phyloP scores from a whole-genome alignment of 2,888 invertebrate species.

The Stenichneumon culpator region DNA sequence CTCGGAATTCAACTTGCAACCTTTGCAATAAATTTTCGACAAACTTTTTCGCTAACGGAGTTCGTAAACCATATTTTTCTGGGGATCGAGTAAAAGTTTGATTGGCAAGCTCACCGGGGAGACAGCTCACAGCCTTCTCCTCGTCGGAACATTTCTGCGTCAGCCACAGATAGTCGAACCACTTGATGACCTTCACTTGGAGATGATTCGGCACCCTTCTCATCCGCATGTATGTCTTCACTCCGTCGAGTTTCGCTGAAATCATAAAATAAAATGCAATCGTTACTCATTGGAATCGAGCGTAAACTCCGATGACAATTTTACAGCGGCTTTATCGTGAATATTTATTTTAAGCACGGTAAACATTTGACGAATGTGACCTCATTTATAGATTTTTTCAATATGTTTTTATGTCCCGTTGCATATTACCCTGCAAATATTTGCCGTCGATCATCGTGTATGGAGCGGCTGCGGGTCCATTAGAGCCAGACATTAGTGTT shows the following conservation, averaged over 20 bases:
- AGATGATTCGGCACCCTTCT: constrained; percentile 97
- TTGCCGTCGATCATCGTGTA: constrained; percentile 31
- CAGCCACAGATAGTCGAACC: constrained; percentile 99
- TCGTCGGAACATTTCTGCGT: constrained; percentile 99
- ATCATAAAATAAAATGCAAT: constrained; percentile 75
- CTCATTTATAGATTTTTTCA: background rate
- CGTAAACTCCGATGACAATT: background rate
- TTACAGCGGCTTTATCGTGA: background rate
- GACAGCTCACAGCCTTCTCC: constrained; percentile 97
- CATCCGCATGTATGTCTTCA: constrained; percentile 99
- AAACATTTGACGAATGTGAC: background rate
- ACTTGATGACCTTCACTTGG: constrained; percentile 99
- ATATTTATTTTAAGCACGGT: background rate
- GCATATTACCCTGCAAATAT: constrained; percentile 35
- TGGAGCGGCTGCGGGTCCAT: constrained; percentile 50
- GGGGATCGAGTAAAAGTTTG: background rate
- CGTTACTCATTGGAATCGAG: constrained; percentile 21
- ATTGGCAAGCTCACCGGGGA: constrained; percentile 88
- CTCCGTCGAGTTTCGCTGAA: constrained; percentile 98
- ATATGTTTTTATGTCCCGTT: constrained; percentile 12
- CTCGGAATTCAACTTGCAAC: background rate
- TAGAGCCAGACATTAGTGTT: constrained; percentile 26
- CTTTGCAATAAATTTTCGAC: background rate
- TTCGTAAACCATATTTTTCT: background rate
- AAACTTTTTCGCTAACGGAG: background rate